Evolutionary conservation across 92 coral and sea anemone species (phyloP).

Genomic region (Epizoanthus illoricatus): DNA sequence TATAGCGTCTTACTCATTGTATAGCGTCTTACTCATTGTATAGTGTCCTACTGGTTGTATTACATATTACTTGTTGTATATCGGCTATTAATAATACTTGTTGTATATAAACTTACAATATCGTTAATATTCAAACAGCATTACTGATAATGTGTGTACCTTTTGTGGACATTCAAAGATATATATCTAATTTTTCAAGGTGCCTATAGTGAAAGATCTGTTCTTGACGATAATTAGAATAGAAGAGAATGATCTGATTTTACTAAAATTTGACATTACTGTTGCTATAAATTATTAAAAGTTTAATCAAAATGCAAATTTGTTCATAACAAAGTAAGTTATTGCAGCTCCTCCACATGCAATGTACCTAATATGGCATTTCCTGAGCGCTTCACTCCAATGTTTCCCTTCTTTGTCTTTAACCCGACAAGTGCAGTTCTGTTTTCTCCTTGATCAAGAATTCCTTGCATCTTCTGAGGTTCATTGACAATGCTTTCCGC

Average conservation of each 20-base stretch:
- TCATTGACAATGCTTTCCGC: constrained; percentile 60
- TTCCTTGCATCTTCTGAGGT: constrained; percentile 12
- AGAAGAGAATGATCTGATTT: background rate
- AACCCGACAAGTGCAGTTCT: constrained; percentile 80
- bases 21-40: too few species aligned
- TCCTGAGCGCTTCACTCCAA: constrained; percentile 76
- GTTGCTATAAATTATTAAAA: too few species aligned
- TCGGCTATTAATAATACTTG: too few species aligned
- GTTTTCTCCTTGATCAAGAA: constrained; percentile 44
- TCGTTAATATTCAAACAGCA: too few species aligned
- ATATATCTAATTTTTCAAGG: background rate
- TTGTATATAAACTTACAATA: too few species aligned
- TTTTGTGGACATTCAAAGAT: background rate
- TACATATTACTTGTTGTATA: too few species aligned
- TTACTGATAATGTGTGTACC: too few species aligned
- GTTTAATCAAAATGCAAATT: background rate
- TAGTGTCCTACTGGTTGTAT: too few species aligned
- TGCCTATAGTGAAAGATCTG: too few species aligned
- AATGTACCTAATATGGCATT: constrained; percentile 66
- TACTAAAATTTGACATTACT: too few species aligned
- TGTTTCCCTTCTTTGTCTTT: constrained; percentile 75
- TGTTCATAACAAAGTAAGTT: background rate
- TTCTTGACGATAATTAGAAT: background rate
- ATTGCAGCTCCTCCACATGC: background rate
- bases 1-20: too few species aligned